Base-by-base conservation (phyloP, 2,888 invertebrate genomes). In the Cheilosia urbana region DNA sequence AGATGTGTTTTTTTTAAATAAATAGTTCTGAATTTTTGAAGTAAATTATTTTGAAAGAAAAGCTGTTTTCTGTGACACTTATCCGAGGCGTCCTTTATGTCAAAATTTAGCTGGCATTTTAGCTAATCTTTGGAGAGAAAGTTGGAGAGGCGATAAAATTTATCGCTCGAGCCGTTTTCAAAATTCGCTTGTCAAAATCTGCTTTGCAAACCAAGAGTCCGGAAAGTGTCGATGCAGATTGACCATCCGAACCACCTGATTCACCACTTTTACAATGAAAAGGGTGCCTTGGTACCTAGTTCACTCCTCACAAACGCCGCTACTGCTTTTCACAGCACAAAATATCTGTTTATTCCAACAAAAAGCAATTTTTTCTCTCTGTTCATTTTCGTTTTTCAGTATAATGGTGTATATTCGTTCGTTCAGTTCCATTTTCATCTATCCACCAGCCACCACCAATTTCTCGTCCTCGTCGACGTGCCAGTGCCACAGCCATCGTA, bases 381-480 rank as follows among this genome's bases (percentile, higher is more conserved):
- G 69, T 75, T 69, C 75, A 60, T 85, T 77, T 71, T 76, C 58
- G 62, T 80, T 76, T 84, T 71, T 77, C 66, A 66, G 66, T 60
- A 47, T 65, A 60, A 58, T 47, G 49, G 55, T 71, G 76, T 72
- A 72, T 72, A 62, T 49, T 72, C 66, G 62, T 69, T 75, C 65
- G 73, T 45, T 85, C 55, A 51, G 81, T 77, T 77, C 81, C 79
- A 85, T 77, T 81, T 85, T 85, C 81, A 81, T 76, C 81, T 63
- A 85, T 63, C 76, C 81, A 81, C 30, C 30, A 30, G 30, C 30
- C 30, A 30, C 81, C 72, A 77, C 58, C 76, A 45, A 76, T 85
- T 85, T 77, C 80, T 77, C 71, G 85, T 80, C 68, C 72, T 81
- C 84, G 62, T 24, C 42, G 58, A 40, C 65, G 69, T 81, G 65